These are phyloP conservation scores for Heloderma charlesbogerti DNA, from an alignment of 2,113 vertebrate species.

Conservation along the genomic window DNA sequence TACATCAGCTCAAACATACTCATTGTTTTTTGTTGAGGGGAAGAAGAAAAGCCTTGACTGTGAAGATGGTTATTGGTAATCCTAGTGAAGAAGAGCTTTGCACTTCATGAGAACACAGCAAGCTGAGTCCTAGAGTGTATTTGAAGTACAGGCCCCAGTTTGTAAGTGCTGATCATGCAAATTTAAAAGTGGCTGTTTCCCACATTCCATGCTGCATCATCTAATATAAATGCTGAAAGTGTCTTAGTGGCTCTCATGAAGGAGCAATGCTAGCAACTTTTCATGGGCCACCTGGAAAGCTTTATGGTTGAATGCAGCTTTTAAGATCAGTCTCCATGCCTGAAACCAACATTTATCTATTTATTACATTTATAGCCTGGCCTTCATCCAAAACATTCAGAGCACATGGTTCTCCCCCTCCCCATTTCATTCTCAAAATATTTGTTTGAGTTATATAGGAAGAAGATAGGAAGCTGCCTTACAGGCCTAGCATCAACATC, in stretches of 20 bases:
- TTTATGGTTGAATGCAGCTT: background rate
- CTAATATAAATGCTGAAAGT: background rate
- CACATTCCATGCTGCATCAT: background rate
- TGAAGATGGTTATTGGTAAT: background rate
- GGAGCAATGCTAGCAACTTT: background rate
- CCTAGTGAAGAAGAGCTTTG: background rate
- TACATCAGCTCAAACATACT: background rate
- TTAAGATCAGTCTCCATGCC: background rate
- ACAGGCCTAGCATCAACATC: background rate
- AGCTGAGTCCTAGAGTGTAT: background rate
- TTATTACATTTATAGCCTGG: background rate
- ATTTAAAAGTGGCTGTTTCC: background rate
- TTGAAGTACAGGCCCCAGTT: background rate
- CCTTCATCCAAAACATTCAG: background rate
- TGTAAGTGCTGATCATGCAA: background rate
- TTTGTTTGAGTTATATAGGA: background rate
- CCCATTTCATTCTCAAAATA: background rate
- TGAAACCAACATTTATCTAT: background rate
- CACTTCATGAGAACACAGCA: background rate
- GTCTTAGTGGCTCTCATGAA: background rate
- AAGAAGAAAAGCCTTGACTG: background rate
- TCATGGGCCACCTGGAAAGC: background rate
- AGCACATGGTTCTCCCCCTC: background rate
- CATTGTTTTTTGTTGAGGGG: conserved; percentile 4
- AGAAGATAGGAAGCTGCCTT: background rate